Evolutionary conservation across 2,888 invertebrate species (phyloP).

Genomic region (Meiosimyza decipiens): DNA sequence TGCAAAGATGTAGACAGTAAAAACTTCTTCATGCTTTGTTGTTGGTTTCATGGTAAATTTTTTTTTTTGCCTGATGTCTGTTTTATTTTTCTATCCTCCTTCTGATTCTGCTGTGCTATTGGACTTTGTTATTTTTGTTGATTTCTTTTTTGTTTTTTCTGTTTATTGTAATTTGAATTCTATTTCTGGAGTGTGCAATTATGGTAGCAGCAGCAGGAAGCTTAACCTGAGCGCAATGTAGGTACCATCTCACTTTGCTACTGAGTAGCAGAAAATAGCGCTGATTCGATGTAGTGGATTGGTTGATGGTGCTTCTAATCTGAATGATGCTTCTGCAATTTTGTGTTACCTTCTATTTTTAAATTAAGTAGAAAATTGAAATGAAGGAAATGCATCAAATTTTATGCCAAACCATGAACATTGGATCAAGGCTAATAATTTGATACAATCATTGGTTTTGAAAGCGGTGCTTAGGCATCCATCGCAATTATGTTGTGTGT

Average conservation of each 20-base stretch:
- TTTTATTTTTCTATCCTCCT: background rate
- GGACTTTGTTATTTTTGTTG: conserved; percentile 2
- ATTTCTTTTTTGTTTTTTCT: conserved; percentile 1
- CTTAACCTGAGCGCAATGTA: no score
- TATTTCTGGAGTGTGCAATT: conserved; percentile 28
- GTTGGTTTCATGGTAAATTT: background rate
- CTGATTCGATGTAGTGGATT: background rate
- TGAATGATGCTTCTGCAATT: background rate
- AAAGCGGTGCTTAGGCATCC: no score
- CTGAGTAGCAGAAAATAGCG: conserved; percentile 1
- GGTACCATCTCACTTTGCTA: background rate
- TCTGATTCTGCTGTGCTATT: conserved; percentile 1
- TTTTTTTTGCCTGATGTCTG: background rate
- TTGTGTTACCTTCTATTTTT: no score
- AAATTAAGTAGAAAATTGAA: no score
- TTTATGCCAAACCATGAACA: no score
- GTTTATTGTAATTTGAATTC: background rate
- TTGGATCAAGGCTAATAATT: no score
- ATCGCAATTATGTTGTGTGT: no score
- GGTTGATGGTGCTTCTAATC: background rate
- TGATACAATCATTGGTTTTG: no score
- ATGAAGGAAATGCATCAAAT: no score
- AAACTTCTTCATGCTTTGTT: background rate
- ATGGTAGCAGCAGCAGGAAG: conserved; percentile 8
- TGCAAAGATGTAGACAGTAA: conserved; percentile 29